Percentiles rank a stretch among this genome's conserved stretches.
Conservation (phyloP, 2,888 invertebrate species). For the Athalia circularis region DNA sequence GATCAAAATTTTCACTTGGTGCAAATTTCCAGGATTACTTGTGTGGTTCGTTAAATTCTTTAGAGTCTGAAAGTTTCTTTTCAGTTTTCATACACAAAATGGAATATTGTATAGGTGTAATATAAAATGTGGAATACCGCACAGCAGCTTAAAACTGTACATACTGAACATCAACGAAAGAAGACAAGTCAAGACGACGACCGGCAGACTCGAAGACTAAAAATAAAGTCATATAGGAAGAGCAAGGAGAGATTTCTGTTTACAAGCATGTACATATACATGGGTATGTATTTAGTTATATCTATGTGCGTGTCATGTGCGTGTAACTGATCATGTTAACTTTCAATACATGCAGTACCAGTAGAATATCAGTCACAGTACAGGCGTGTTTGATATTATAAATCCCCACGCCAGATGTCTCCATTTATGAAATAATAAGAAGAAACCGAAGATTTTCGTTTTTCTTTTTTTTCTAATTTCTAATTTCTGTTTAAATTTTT, state of each 20-base stretch:
- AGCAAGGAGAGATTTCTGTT: conserved; percentile 45
- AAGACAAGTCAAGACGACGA: neutral
- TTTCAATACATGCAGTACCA: neutral
- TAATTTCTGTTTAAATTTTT: neutral
- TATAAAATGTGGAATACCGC: conserved; percentile 3
- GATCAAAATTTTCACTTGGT: neutral
- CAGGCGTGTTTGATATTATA: neutral
- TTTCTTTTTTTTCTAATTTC: neutral
- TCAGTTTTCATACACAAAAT: conserved; percentile 13
- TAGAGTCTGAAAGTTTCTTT: neutral
- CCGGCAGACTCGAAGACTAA: conserved; percentile 42
- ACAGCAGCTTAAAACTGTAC: conserved; percentile 25
- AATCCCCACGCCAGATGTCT: no score
- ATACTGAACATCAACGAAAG: conserved; percentile 16
- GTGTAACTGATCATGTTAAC: conserved; percentile 20
- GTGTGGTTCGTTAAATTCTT: no score
- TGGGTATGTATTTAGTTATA: no score
- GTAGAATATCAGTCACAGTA: neutral
- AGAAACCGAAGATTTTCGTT: neutral
- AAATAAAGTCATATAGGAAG: conserved; percentile 41
- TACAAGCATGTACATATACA: conserved; percentile 17
- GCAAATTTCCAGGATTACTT: neutral
- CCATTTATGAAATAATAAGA: no score
- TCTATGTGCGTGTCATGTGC: no score
- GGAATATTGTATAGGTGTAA: neutral